phyloP scores from a whole-genome alignment of 2,113 vertebrate genomes.

The Suncus etruscus region DNA sequence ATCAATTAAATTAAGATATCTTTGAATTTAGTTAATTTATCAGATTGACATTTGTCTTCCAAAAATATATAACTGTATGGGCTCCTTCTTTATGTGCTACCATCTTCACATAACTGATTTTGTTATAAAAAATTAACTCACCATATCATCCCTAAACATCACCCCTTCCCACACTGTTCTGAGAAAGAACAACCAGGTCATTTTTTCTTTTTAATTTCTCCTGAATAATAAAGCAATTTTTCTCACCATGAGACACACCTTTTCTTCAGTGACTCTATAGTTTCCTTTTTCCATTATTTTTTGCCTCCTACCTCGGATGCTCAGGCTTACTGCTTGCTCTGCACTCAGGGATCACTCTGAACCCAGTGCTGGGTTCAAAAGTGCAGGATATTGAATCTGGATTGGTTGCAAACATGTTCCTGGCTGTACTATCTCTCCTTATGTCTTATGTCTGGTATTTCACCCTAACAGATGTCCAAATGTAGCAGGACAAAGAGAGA shows the following conservation, averaged over 20 bases:
- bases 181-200: not conserved
- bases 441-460: not conserved
- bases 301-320: too few species aligned
- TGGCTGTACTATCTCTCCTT: not conserved
- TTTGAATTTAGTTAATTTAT: not conserved
- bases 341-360: too few species aligned
- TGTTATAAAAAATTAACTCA: not conserved
- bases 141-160: not conserved
- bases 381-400: too few species aligned
- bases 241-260: not conserved
- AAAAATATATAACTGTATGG: not conserved
- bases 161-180: not conserved
- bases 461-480: not conserved
- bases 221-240: not conserved
- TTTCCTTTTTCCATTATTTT: too few species aligned
- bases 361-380: too few species aligned
- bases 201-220: constrained; percentile 37
- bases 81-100: not conserved
- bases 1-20: not conserved
- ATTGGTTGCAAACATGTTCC: too few species aligned
- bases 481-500: not conserved
- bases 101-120: not conserved
- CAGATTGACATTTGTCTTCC: not conserved
- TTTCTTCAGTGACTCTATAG: too few species aligned
- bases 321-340: too few species aligned